Base-by-base conservation (phyloP, 1,140 invertebrate species). In the Acyrthosiphon pisum region DNA sequence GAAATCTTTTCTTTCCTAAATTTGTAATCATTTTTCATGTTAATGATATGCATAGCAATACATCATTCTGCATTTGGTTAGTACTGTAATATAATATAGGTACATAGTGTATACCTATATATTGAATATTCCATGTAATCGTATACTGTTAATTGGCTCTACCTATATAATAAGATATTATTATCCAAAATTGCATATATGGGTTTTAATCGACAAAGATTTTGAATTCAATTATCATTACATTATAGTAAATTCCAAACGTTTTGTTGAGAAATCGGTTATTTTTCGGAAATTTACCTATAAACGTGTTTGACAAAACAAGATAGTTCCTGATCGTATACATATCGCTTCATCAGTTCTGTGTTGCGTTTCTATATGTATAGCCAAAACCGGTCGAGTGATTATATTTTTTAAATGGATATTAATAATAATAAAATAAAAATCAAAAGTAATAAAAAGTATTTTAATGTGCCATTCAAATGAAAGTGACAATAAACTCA, bases 241-340 rank as follows among this genome's bases (percentile, higher is more conserved):
- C 22, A 44, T 44, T 84, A 26, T 84, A 26, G 41, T 84, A 44
- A 30, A 84, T 41, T 84, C 23, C 83, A 11, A 53, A 35, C 30
- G 30, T 88, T 88, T 86, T 48, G 22, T 88, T 88, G 48, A 88
- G 48, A 88, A 88, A 88, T 88, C 20, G n/a, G 26, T 48, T 35
- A 88, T 50, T 88, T 88, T 88, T 88, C 48, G 48, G 8, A n/a
- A 53, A 35, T 48, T 14, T 35, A 35, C 50, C n/a, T 44, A 86
- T 35, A 88, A 88, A 88, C 87, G 48, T 53, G 87, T 88, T 88
- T 53, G 48, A 53, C 87, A 48, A 50, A 87, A 88, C n/a, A 88
- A 50, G 46, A 50, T 50, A 35, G 8, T 50, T 88, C 41, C n/a
- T 20, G 46, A 35, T 87, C 44, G 86, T 87, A 87, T 48, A 26